Base-by-base conservation (phyloP, 2,888 invertebrate species). In the Aphidoletes aphidimyza region DNA sequence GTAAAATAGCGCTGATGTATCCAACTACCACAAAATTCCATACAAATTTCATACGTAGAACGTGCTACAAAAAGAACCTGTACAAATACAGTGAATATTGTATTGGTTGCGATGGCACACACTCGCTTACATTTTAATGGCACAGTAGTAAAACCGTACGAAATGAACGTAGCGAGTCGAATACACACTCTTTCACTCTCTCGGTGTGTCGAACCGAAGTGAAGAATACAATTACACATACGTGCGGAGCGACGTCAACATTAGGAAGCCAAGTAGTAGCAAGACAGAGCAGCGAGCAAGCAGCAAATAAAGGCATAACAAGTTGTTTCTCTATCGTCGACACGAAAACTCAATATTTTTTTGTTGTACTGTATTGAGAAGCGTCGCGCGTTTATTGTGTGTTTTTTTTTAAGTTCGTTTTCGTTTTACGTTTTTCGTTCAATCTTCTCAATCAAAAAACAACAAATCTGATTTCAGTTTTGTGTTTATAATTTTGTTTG, bases 261-360 rank as follows among this genome's bases (percentile, higher is more conserved):
- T 36, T 81, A n/a, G 36, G 78, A 34, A 78, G 78, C 36, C 78
- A 78, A 78, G 78, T 36, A 78, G 78, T 17, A 78, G 36, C 9
- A 36, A 81, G 54, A 14, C 81, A 11, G 54, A 78, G 78, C 36
- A 78, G 78, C 78, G 17, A 78, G 78, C 34, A 36, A 78, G 30
- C 22, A 59, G 59, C 17, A 49, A 49, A 49, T 49, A n/a, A 17
- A 59, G 26, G 30, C 78, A 81, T 37, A 81, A 81, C 81, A 81
- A 81, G 81, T 81, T 81, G 81, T 37, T 81, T 19, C 37, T 81
- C 37, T 37, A 39, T 37, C 37, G n/a, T 81, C 37, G 37, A 81
- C 37, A 37, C 81, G 81, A 81, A 81, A 81, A 81, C 81, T 81
- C 81, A 81, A 81, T 37, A 81, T 81, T 69, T 69, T 69, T 30